phyloP scores from a whole-genome alignment of 1,140 invertebrate genomes.

The Drosophila aff. region DNA sequence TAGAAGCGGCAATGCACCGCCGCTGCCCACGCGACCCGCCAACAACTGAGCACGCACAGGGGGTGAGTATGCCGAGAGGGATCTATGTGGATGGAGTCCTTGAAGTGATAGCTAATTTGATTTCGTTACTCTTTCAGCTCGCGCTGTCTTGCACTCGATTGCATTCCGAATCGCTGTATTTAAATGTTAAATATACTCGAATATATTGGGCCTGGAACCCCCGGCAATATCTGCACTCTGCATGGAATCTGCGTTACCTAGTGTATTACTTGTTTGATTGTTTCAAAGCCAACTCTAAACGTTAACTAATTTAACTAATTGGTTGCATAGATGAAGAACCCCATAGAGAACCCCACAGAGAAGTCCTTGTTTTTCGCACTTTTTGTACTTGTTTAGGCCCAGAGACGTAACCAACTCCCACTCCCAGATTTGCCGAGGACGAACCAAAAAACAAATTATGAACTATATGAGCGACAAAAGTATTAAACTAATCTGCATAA shows the following conservation, averaged over 20 bases:
- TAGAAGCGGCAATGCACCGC: slow-evolving; percentile 85
- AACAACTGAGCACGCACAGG: slow-evolving; percentile 67
- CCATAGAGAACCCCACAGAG: slow-evolving; percentile 3
- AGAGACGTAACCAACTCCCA: slow-evolving; percentile 36
- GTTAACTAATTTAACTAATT: slow-evolving; percentile 29
- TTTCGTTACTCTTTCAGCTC: slow-evolving; percentile 17
- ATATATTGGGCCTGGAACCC: slow-evolving; percentile 47
- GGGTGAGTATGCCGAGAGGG: slow-evolving; percentile 34
- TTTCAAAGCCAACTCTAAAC: slow-evolving; percentile 16
- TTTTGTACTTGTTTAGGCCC: slow-evolving; percentile 40
- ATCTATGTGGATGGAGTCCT: not conserved
- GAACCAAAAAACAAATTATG: slow-evolving; percentile 40
- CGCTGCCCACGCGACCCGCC: slow-evolving; percentile 74
- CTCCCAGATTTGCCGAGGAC: slow-evolving; percentile 53
- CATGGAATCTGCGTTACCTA: slow-evolving; percentile 41
- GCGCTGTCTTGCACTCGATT: slow-evolving; percentile 66
- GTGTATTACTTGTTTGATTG: slow-evolving; percentile 36
- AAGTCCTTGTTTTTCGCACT: slow-evolving; percentile 15
- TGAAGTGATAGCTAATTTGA: not conserved
- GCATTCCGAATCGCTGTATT: slow-evolving; percentile 75
- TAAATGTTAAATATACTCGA: slow-evolving; percentile 64
- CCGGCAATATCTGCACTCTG: slow-evolving; percentile 37
- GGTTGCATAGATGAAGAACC: slow-evolving; percentile 11
- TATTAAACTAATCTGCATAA: slow-evolving; percentile 61
- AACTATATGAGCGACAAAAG: slow-evolving; percentile 42